Evolutionary conservation across 2,888 invertebrate genomes (phyloP), one percentile per base, ranked within the genome.

Genomic region (Metallyticus violacea): DNA sequence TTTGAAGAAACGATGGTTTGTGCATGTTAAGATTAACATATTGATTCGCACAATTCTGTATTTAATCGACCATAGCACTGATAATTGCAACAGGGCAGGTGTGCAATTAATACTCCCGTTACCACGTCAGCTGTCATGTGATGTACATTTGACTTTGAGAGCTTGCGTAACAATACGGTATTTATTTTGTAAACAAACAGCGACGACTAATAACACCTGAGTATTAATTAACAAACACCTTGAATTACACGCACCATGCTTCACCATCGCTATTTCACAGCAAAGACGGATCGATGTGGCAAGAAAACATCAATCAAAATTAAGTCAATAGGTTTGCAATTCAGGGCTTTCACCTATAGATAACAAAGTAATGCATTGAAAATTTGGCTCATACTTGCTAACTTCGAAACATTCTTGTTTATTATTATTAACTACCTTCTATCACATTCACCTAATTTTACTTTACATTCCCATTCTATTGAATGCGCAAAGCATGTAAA

Each of bases 101-200:
- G 40, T 15, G 40, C 15, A 62, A 62, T 62, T 62, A 62, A 28
- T 80, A 81, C 30, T 5, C 25, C 81, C 29, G 25, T 29, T 28
- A 29, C 29, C 81, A 81, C 81, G 81, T 81, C 81, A 81, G n/a
- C 30, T 81, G 81, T 81, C 81, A 81, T 81, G 30, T 81, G 81
- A 81, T 30, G n/a, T n/a, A 81, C 29, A 29, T 26, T 9, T 25
- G 79, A 79, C 27, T 79, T 26, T 79, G 15, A 6, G 26, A 25
- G 26, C 26, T 27, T 79, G 79, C 79, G 26, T 26, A 79, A 79
- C n/a, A 9, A 79, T 9, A 7, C 79, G 27, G 9, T 27, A n/a
- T 27, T 79, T 79, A 9, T 9, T 9, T 2, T 27, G 15, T 79
- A 9, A 7, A 9, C 5, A 25, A 3, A 79, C 27, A 79, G 79